Percentiles rank a stretch among this genome's conserved stretches.
Conservation (phyloP, 1,140 invertebrate species). For the Hormaphis cornu region DNA sequence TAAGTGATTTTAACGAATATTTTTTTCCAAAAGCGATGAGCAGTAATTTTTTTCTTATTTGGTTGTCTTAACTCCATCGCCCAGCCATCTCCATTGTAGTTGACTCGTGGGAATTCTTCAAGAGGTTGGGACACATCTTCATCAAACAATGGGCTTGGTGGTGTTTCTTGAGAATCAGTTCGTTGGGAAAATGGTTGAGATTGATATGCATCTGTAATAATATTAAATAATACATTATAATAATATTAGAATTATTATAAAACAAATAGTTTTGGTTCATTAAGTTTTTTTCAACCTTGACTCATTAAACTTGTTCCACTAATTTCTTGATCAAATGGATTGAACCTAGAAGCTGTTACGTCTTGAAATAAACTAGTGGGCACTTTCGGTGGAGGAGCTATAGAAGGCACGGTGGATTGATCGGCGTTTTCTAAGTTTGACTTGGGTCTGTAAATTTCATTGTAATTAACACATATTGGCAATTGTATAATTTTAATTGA, state of each 20-base stretch:
- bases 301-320: neutral
- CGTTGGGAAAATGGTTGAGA: conserved; percentile 39
- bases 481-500: no score
- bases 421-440: conserved; percentile 30
- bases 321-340: conserved; percentile 65
- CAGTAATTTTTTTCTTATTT: conserved; percentile 97
- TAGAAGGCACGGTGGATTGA: conserved; percentile 52
- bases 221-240: neutral
- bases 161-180: conserved; percentile 65
- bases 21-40: conserved; percentile 96
- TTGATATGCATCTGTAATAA: conserved; percentile 27
- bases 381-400: conserved; percentile 63
- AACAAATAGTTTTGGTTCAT: neutral
- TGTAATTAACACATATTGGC: no score
- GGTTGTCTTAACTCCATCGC: conserved; percentile 93
- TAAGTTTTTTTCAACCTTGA: neutral
- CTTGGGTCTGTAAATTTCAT: conserved; percentile 3
- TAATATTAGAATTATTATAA: no score
- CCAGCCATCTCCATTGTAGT: conserved; percentile 80
- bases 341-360: conserved; percentile 52
- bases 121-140: conserved; percentile 88
- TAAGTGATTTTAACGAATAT: conserved; percentile 73
- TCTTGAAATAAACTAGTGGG: conserved; percentile 38
- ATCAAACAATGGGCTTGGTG: conserved; percentile 85
- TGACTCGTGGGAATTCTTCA: conserved; percentile 77